Conservation (phyloP, 2,113 vertebrate species). For the Coreoperca whiteheadi region DNA sequence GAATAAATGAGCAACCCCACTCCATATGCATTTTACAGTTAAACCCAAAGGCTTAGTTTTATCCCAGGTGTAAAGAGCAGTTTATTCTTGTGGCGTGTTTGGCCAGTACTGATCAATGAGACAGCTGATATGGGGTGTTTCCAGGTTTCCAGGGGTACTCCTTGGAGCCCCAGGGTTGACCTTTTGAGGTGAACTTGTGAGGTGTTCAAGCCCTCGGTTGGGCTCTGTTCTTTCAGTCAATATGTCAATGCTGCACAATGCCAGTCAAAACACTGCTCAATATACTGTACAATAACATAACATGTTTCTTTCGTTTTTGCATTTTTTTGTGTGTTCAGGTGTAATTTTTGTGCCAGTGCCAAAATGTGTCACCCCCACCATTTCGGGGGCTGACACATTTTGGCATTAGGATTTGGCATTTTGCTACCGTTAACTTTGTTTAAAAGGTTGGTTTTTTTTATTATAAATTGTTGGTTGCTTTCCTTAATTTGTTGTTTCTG, state of each 20-base stretch:
- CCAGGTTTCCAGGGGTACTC: not conserved
- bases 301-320: too few species aligned
- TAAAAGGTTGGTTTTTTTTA: too few species aligned
- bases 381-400: too few species aligned
- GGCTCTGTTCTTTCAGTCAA: slow-evolving; percentile 16
- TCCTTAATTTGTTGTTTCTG: not conserved
- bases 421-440: not conserved
- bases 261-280: not conserved
- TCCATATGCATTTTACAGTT: slow-evolving; percentile 15
- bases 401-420: not conserved
- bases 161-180: not conserved
- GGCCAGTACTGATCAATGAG: slow-evolving; percentile 28
- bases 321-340: not conserved
- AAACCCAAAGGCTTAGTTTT: slow-evolving; percentile 12
- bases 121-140: not conserved
- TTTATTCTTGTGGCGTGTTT: not conserved
- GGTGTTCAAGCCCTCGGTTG: not conserved
- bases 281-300: not conserved
- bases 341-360: not conserved
- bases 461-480: not conserved
- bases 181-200: slow-evolving; percentile 26
- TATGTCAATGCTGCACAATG: not conserved
- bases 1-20: slow-evolving; percentile 5
- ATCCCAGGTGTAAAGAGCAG: not conserved
- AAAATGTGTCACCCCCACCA: too few species aligned